Evolutionary conservation across 1,140 invertebrate genomes (phyloP), one percentile per base, ranked within the genome.

Genomic region (Meloidogyne floridensis): DNA sequence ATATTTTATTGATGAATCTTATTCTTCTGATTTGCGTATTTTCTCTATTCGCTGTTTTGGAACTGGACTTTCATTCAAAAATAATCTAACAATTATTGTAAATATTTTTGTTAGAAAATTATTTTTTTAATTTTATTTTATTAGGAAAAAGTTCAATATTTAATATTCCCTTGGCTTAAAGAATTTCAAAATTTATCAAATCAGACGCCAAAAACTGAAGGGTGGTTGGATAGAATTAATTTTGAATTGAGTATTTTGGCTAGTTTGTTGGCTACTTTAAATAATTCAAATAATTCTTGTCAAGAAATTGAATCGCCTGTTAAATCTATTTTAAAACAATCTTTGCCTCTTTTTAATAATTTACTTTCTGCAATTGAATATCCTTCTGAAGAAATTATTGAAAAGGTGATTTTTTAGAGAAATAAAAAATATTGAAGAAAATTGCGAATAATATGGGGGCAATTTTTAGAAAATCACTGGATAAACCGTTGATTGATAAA

Each of bases 231-330:
- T 8, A 42, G 18, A 32, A 71, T 80, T 18, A 56, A 70, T n/a
- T 80, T 80, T 69, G 80, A 80, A 81, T 18, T 80, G 18, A n/a
- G 80, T 2, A 69, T 80, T 53, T 59, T 80, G 51, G 51, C 80
- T 20, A 59, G 75, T 75, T 47, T 80, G 3, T 77, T 80, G 9
- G 77, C 75, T 56, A 80, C 80, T 32, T 51, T 80, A 20, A 13
- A 13, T 5, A 54, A 32, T 32, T 18, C 5, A n/a, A n/a, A 11
- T 5, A 47, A 47, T 47, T 6, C n/a, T 7, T n/a, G 15, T 15
- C 2, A 74, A 65, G 5, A n/a, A 8, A 15, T 47, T 75, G 42
- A 59, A 59, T 75, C 72, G 59, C 80, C 80, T 32, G 80, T 80
- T 32, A 72, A 71, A 20, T 10, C 53, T 9, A 75, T 80, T 51